phyloP scores from a whole-genome alignment of 2,113 vertebrate species.

The Catharus minimus region DNA sequence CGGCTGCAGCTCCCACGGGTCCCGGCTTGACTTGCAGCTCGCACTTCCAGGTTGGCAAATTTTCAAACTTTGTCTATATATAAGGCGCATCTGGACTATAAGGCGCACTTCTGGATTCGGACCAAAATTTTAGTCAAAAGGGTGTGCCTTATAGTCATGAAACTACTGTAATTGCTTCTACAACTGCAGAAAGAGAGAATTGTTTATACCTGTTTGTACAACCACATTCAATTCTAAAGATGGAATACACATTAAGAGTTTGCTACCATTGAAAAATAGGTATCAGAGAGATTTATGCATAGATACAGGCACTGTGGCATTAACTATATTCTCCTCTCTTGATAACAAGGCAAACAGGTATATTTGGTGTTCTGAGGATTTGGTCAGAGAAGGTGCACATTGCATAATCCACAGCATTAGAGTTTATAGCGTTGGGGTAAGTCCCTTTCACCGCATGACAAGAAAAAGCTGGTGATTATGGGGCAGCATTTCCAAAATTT shows the following conservation, averaged over 20 bases:
- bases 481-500: neutral
- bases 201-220: neutral
- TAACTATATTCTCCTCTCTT: neutral
- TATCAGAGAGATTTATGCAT: neutral
- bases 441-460: neutral
- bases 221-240: neutral
- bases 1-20: too few species aligned
- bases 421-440: neutral
- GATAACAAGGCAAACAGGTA: neutral
- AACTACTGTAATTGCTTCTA: neutral
- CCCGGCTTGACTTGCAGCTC: too few species aligned
- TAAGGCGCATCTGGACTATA: too few species aligned
- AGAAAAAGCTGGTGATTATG: neutral
- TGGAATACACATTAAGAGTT: neutral
- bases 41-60: too few species aligned
- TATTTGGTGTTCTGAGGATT: neutral
- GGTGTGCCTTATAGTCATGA: too few species aligned
- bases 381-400: accelerated
- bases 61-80: too few species aligned
- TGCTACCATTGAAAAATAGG: neutral
- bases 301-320: neutral
- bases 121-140: too few species aligned
- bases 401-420: neutral
- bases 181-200: neutral
- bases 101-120: too few species aligned